Conservation (phyloP, 2,797 vertebrate species). For the Thunnus albacares region DNA sequence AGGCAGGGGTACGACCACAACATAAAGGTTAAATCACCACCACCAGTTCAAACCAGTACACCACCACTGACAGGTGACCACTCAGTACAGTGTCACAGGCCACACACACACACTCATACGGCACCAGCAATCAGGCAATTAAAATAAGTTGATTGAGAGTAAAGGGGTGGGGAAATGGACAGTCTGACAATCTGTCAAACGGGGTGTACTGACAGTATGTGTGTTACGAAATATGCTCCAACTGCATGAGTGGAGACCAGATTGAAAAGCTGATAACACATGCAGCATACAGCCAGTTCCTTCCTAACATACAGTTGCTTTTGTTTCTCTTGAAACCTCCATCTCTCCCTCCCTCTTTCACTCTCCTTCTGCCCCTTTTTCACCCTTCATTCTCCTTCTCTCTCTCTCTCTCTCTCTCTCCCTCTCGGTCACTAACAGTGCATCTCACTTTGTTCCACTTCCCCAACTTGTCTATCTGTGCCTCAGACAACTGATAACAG, state of each 20-base stretch:
- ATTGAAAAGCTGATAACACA: slow-evolving; percentile 61
- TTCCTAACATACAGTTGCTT: slow-evolving; percentile 43
- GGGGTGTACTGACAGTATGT: slow-evolving; percentile 17
- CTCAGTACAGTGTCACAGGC: slow-evolving; percentile 69
- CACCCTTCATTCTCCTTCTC: slow-evolving; percentile 1
- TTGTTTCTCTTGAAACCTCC: slow-evolving; percentile 42
- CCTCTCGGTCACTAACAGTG: neutral
- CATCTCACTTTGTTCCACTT: slow-evolving; percentile 37
- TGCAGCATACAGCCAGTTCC: slow-evolving; percentile 71
- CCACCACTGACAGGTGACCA: slow-evolving; percentile 71
- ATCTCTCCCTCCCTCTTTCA: slow-evolving; percentile 34
- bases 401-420: slow-evolving; percentile 13
- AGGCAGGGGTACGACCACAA: slow-evolving; percentile 75
- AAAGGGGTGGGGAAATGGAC: slow-evolving; percentile 41
- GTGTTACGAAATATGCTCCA: slow-evolving; percentile 43
- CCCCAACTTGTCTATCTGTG: slow-evolving; percentile 44
- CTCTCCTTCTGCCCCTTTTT: slow-evolving; percentile 19
- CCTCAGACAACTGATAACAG: slow-evolving; percentile 42
- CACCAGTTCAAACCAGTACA: slow-evolving; percentile 64
- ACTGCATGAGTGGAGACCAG: slow-evolving; percentile 54
- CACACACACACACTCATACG: slow-evolving; percentile 59
- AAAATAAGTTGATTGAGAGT: slow-evolving; percentile 51
- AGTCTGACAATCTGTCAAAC: slow-evolving; percentile 47
- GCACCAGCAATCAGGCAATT: slow-evolving; percentile 70
- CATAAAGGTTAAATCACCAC: slow-evolving; percentile 65